These are phyloP conservation scores for Butorides virescens DNA, from an alignment of 2,113 vertebrate species.

Conservation along the genomic window DNA sequence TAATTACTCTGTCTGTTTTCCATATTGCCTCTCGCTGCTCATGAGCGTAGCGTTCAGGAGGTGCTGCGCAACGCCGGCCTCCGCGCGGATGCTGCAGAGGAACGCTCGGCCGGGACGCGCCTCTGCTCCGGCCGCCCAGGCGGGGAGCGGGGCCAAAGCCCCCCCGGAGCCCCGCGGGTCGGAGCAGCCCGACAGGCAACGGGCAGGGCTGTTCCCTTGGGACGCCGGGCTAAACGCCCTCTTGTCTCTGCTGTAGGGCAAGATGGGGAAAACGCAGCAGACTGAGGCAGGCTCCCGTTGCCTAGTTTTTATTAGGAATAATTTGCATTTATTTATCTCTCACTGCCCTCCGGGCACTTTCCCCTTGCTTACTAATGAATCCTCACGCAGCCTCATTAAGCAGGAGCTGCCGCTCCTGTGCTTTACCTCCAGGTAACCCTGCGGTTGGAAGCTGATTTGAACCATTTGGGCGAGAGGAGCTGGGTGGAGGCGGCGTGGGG, in stretches of 20 bases:
- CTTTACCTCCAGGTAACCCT: background rate
- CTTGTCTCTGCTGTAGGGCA: background rate
- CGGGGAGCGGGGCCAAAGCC: background rate
- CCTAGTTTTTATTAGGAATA: background rate
- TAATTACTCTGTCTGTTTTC: conserved; percentile 13
- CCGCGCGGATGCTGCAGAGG: background rate
- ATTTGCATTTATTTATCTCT: background rate
- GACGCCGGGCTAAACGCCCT: background rate
- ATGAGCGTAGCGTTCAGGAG: background rate
- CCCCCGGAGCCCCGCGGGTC: fast-evolving
- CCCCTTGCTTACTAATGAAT: background rate
- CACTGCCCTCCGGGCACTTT: background rate
- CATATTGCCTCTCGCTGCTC: background rate
- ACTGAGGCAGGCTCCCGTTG: fast-evolving
- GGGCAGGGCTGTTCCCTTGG: background rate
- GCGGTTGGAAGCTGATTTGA: fast-evolving
- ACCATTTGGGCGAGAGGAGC: background rate
- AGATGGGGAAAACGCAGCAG: background rate
- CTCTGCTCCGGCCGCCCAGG: fast-evolving
- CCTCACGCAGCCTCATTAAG: background rate
- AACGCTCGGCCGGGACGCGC: background rate
- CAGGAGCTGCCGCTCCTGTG: background rate
- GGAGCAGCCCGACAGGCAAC: background rate
- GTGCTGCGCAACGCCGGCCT: background rate
- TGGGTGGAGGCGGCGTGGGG: fast-evolving